Evolutionary conservation across 1,140 invertebrate species (phyloP).

Genomic region (Heliconius congener): DNA sequence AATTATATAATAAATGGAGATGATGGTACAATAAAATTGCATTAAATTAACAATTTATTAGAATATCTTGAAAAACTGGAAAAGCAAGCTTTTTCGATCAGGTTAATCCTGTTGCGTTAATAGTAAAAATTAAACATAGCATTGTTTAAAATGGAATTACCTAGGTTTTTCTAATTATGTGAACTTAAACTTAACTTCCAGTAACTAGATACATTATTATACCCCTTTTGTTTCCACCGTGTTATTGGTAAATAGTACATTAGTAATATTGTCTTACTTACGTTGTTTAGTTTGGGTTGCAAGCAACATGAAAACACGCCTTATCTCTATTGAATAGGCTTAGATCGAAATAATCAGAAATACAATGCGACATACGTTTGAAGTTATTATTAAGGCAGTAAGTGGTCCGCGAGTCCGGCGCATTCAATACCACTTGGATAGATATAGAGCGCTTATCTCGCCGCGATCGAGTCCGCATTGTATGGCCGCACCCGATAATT

Average conservation of each 20-base stretch:
- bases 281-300: constrained; percentile 39
- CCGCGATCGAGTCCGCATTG: constrained; percentile 78
- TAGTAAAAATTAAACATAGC: constrained; percentile 45
- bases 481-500: constrained; percentile 78
- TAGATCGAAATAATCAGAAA: constrained; percentile 77
- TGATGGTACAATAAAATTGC: constrained; percentile 56
- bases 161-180: constrained; percentile 23
- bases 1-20: constrained; percentile 50
- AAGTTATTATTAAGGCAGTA: constrained; percentile 77
- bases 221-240: neutral
- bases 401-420: constrained; percentile 66
- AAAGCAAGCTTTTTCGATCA: constrained; percentile 57
- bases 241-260: constrained; percentile 19
- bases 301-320: constrained; percentile 56
- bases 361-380: constrained; percentile 78
- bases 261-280: constrained; percentile 49
- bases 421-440: constrained; percentile 75
- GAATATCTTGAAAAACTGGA: constrained; percentile 68
- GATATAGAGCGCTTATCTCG: constrained; percentile 75
- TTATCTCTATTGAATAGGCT: constrained; percentile 74
- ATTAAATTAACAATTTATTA: constrained; percentile 54
- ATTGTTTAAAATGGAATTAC: constrained; percentile 51
- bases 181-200: neutral
- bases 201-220: neutral
- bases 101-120: constrained; percentile 67